Percentiles rank a stretch among this genome's conserved stretches.
Conservation (phyloP, 2,113 vertebrate species). For the Ochotona curzoniae region DNA sequence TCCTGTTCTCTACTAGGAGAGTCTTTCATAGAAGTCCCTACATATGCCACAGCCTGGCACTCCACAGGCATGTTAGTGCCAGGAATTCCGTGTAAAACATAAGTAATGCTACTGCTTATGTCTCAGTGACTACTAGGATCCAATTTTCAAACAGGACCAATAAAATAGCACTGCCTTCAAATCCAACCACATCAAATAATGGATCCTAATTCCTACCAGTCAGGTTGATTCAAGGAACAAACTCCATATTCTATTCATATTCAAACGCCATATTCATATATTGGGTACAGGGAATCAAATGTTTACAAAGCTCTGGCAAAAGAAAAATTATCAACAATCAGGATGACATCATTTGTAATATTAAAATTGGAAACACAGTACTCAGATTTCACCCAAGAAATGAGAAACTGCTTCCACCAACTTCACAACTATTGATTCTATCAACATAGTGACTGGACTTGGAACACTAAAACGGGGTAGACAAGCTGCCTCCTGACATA, state of each 20-base stretch:
- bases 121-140: neutral
- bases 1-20: neutral
- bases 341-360: neutral
- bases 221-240: neutral
- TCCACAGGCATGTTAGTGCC: neutral
- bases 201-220: neutral
- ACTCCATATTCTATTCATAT: neutral
- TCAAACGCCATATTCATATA: too few relatives aligned
- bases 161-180: neutral
- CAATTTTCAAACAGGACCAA: neutral
- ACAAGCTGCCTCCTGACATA: neutral
- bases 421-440: neutral
- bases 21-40: neutral
- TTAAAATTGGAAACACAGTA: neutral
- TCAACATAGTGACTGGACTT: neutral
- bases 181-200: neutral
- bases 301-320: neutral
- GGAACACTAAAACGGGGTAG: neutral
- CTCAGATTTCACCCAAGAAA: neutral
- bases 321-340: neutral
- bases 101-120: neutral
- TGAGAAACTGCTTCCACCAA: neutral
- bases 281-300: neutral
- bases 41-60: neutral
- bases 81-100: neutral